Evolutionary conservation across 2,113 vertebrate genomes (phyloP).

Genomic region (Brachionichthys hirsutus): DNA sequence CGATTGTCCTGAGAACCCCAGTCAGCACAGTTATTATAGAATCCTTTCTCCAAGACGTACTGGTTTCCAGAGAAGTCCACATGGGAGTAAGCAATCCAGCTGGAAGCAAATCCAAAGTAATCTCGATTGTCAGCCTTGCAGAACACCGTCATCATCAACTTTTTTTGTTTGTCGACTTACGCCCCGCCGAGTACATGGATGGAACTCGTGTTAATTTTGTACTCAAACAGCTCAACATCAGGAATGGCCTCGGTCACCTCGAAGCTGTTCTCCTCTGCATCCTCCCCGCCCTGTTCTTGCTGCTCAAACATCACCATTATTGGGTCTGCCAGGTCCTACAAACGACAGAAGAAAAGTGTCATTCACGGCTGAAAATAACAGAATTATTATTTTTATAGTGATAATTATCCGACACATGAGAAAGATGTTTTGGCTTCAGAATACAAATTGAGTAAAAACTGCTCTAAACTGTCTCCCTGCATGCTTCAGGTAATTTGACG

Average conservation of each 20-base stretch:
- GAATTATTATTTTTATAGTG: too few relatives aligned
- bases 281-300: conserved; percentile 74
- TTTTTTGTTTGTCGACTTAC: conserved; percentile 73
- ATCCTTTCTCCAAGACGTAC: conserved; percentile 93
- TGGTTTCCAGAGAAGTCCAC: conserved; percentile 91
- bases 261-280: conserved; percentile 76
- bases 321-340: conserved; percentile 86
- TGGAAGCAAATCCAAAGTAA: conserved; percentile 40
- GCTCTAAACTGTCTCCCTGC: too few relatives aligned
- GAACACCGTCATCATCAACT: not conserved
- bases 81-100: conserved; percentile 92
- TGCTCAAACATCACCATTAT: conserved; percentile 83
- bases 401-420: too few relatives aligned
- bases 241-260: conserved; percentile 86
- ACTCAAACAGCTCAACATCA: conserved; percentile 81
- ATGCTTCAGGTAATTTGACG: too few relatives aligned
- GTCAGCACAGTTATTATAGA: conserved; percentile 88
- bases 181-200: conserved; percentile 89
- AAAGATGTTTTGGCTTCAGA: too few relatives aligned
- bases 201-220: conserved; percentile 78
- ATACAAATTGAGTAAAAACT: too few relatives aligned
- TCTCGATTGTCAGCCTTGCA: not conserved
- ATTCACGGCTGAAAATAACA: too few relatives aligned
- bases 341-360: not conserved
- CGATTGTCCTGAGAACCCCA: conserved; percentile 84